These are phyloP conservation scores for Phoxinus phoxinus DNA, from an alignment of 2,113 vertebrate species.

Conservation along the genomic window DNA sequence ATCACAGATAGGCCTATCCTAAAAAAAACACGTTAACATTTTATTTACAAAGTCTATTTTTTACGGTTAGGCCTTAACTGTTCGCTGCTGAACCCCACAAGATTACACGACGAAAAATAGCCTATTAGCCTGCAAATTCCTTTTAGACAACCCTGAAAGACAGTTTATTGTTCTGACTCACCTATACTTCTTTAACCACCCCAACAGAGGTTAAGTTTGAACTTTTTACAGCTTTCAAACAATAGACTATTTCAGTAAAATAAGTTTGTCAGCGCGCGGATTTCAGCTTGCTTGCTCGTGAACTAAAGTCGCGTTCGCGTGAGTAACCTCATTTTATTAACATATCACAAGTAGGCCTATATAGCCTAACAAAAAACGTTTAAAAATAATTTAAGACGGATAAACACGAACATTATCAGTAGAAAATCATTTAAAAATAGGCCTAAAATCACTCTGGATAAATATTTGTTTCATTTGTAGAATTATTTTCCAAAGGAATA, in stretches of 20 bases:
- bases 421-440: neutral
- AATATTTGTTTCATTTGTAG: neutral
- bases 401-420: neutral
- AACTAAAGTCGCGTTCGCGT: neutral
- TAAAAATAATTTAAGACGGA: neutral
- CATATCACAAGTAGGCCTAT: neutral
- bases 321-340: neutral
- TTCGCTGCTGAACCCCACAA: neutral
- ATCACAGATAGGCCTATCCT: neutral
- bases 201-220: no score
- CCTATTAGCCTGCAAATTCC: neutral
- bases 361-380: neutral
- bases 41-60: neutral
- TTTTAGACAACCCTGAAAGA: neutral
- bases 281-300: neutral
- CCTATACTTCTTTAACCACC: neutral
- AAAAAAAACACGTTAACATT: accelerated
- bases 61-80: neutral
- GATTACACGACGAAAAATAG: neutral
- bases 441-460: neutral
- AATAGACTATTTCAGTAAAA: neutral
- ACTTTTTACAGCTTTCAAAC: neutral
- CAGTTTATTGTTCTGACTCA: neutral
- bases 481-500: neutral
- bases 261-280: neutral